Evolutionary conservation across 2,888 invertebrate species (phyloP).

Genomic region (Azorinus chamasolen): DNA sequence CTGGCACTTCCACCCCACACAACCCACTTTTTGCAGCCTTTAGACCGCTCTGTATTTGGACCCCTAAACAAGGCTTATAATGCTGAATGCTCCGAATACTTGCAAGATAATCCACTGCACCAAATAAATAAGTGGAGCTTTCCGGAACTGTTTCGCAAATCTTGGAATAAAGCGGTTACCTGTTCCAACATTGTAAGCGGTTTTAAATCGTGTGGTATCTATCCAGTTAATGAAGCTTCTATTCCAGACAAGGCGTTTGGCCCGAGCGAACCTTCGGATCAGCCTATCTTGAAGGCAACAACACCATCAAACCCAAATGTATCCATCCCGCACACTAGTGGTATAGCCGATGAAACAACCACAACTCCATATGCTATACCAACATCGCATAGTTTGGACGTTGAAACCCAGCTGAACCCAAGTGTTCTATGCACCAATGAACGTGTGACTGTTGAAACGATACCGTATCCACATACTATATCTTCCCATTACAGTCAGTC

Average conservation of each 20-base stretch:
- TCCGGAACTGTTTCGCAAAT: conserved; percentile 29
- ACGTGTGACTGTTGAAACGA: no score
- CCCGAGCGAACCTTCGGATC: conserved; percentile 37
- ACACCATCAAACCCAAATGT: no score
- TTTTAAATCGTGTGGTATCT: conserved; percentile 44
- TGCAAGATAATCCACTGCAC: conserved; percentile 33
- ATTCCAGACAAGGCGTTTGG: conserved; percentile 27
- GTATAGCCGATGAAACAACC: no score
- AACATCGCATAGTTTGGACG: no score
- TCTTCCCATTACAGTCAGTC: no score
- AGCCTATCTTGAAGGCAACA: no score
- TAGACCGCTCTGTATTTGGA: conserved; percentile 51
- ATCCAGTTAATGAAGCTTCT: conserved; percentile 29
- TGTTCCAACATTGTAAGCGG: conserved; percentile 40
- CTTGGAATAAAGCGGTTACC: conserved; percentile 47
- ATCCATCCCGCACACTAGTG: no score
- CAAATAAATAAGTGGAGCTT: conserved; percentile 51
- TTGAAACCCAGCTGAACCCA: no score
- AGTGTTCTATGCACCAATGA: no score
- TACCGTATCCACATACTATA: no score
- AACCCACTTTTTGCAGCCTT: conserved; percentile 52
- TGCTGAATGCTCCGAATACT: conserved; percentile 41
- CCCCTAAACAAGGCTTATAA: conserved; percentile 54
- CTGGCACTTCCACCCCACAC: conserved; percentile 59
- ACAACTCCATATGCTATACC: no score